Evolutionary conservation across 2,113 vertebrate species (phyloP).

Genomic region (Phoxinus phoxinus): DNA sequence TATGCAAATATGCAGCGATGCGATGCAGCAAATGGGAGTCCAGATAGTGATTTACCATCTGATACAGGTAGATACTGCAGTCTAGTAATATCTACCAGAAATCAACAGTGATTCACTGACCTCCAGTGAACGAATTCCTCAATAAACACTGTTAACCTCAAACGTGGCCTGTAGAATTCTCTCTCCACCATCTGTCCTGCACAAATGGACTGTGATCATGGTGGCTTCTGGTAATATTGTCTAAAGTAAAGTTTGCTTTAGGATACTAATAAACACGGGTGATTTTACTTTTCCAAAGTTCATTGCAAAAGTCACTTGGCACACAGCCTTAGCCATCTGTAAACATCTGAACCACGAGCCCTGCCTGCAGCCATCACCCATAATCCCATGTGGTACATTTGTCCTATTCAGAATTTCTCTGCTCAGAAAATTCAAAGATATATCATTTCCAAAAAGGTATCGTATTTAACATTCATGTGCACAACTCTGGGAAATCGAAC

Average conservation of each 20-base stretch:
- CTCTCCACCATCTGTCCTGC: background rate
- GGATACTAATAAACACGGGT: background rate
- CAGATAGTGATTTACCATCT: background rate
- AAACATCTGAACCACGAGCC: background rate
- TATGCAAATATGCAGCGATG: background rate
- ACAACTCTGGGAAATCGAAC: slow-evolving; percentile 16
- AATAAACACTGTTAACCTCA: background rate
- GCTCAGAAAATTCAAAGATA: background rate
- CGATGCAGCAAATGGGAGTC: background rate
- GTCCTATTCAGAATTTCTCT: background rate
- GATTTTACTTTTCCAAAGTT: slow-evolving; percentile 31
- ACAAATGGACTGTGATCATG: background rate
- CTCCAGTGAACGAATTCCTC: background rate
- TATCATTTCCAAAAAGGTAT: background rate
- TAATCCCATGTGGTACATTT: background rate
- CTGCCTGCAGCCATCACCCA: background rate
- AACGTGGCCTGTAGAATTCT: background rate
- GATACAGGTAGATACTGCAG: background rate
- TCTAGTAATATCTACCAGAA: background rate
- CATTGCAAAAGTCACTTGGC: slow-evolving; percentile 10
- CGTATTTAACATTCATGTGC: slow-evolving; percentile 46
- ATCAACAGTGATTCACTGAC: background rate
- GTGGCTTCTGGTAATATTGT: background rate
- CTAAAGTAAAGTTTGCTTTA: background rate
- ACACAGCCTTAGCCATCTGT: slow-evolving; percentile 17